Base-by-base conservation (phyloP, 2,113 vertebrate species). In the Lycocorax pyrrhopterus region DNA sequence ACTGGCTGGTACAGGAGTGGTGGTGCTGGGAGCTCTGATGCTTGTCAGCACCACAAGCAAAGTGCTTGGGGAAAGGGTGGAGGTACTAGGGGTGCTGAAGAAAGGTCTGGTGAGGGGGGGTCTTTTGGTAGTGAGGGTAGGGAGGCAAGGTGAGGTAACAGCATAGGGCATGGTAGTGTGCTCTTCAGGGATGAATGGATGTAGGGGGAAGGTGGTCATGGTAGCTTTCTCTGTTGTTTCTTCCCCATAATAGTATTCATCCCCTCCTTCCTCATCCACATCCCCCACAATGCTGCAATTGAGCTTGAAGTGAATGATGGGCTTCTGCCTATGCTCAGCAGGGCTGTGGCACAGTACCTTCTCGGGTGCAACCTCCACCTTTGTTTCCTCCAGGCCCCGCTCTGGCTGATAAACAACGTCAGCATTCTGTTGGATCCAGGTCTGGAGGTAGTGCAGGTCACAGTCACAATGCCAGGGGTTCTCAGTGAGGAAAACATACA, bases 381-480 rank as follows among this genome's bases (percentile, higher is more conserved):
- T 92, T 7, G 76, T 84, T 83, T 96, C 72, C 23, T 67, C 55
- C 12, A 46, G 29, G 16, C 90, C 72, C 2, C 87, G 14, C 56
- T 87, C 53, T 0, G 87, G 91, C 21, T 91, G 75, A 16, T 97
- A 97, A 62, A 97, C 83, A 1, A 39, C 52, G 13, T 19, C 39
- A 0, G 39, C 17, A 2, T 97, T 95, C 1, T 64, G 11, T 4
- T 8, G 2, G 78, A 97, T 88, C 97, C 97, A 97, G 12, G 4
- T 4, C 22, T 73, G 78, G 41, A 98, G 89, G 72, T 97, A 96
- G 29, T 3, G 4, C n/a, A 97, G 77, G 22, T 16, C 12, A 7
- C 97, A 98, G 72, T 94, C 22, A 1, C 97, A 97, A 49, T 62
- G 69, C 97, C 97, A 98, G 30, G 82, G 96, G 37, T 97, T 98